Conservation (phyloP, 2,113 vertebrate species). For the Hyaena hyaena region DNA sequence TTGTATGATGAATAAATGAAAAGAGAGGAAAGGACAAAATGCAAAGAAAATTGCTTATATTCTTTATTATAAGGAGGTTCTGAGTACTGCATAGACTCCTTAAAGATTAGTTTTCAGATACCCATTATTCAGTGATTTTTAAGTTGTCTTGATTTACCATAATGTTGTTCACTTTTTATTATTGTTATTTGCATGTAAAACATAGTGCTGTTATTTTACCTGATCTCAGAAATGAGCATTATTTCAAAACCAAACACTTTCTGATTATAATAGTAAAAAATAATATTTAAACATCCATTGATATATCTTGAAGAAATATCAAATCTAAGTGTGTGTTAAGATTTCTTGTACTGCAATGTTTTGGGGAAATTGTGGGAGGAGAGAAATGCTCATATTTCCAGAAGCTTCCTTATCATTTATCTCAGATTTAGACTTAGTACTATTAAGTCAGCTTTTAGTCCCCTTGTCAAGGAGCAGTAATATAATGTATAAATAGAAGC, state of each 20-base stretch:
- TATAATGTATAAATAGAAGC: background rate
- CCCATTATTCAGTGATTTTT: background rate
- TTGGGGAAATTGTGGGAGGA: background rate
- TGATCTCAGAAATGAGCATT: background rate
- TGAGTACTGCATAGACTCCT: background rate
- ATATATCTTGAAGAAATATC: background rate
- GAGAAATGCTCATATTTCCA: background rate
- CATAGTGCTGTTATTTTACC: background rate
- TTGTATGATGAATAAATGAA: slow-evolving; percentile 58
- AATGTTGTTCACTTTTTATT: background rate
- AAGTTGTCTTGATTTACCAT: background rate
- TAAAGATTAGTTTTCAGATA: background rate
- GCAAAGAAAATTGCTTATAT: background rate
- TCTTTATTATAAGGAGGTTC: background rate
- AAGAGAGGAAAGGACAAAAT: background rate
- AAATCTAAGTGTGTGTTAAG: background rate
- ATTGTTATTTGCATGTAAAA: background rate
- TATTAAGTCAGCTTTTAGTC: background rate
- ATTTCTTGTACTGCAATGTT: background rate
- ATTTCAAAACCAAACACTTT: background rate
- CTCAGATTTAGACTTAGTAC: background rate
- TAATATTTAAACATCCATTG: background rate
- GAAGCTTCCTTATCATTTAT: background rate
- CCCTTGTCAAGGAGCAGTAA: background rate
- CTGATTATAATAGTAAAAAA: background rate